Conservation (phyloP, 2,888 invertebrate species). For the Anoncus sp. region DNA sequence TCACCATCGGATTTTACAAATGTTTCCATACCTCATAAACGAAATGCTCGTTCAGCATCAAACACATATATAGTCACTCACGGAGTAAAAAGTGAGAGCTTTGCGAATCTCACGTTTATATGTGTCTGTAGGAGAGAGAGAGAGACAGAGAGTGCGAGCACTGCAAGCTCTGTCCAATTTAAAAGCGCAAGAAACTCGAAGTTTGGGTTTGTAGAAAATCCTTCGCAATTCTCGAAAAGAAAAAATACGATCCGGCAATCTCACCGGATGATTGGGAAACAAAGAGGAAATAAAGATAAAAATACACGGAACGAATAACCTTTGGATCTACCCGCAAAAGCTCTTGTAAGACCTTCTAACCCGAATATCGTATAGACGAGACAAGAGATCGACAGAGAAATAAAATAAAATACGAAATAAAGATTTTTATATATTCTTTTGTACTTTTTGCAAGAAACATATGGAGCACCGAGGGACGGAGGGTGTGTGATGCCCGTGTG, state of each 20-base stretch:
- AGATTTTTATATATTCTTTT: conserved; percentile 25
- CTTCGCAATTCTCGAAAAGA: conserved; percentile 17
- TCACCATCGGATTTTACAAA: no score
- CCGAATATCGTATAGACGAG: conserved; percentile 26
- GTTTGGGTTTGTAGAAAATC: conserved; percentile 21
- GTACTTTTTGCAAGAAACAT: conserved; percentile 5
- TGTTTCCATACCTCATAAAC: no score
- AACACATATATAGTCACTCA: not conserved
- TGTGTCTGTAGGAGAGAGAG: not conserved
- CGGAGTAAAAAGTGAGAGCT: conserved; percentile 19
- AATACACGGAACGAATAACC: conserved; percentile 7
- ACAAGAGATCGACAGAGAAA: conserved; percentile 13
- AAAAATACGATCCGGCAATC: conserved; percentile 12
- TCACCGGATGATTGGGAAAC: conserved; percentile 41
- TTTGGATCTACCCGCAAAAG: conserved; percentile 14
- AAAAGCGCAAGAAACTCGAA: conserved; percentile 25
- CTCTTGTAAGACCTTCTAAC: conserved; percentile 27
- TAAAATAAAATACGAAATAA: conserved; percentile 17
- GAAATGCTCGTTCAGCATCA: conserved; percentile 13
- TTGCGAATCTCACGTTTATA: conserved; percentile 13
- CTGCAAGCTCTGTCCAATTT: conserved; percentile 24
- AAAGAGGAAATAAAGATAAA: conserved; percentile 20
- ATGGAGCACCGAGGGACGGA: not conserved
- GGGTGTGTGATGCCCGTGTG: conserved; percentile 15
- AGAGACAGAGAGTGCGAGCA: not conserved